Evolutionary conservation across 2,888 invertebrate species (phyloP), one percentile per base, ranked within the genome.

Genomic region (Poecilobothrus nobilitatus): DNA sequence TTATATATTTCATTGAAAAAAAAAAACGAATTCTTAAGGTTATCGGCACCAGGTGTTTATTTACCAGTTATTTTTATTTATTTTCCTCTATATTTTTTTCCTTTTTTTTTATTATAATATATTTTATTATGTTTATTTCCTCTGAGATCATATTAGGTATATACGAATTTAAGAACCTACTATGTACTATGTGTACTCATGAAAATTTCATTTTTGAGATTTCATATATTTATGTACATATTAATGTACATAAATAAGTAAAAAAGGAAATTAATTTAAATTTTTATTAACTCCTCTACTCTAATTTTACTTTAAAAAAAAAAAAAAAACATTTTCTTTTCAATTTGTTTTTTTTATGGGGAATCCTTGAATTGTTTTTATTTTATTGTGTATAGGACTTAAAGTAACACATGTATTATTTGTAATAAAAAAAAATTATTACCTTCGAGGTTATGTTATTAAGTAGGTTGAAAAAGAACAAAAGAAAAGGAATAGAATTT

Each of bases 1-100:
- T 2, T 27, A 27, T 27, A 27, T 5, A 27, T 27, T 27, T 4
- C 27, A 27, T 27, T 2, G 27, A 27, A 27, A 53, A 53, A 41
- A 15, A 41, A 12, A 12, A 41, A 41, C 4, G 9, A 27, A 27
- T 27, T 12, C 18, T 53, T 53, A 53, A 53, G 53, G 53, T 53
- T 53, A 53, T 53, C 53, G 53, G 53, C 53, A 53, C 53, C 53
- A 53, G 53, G 53, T 53, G 53, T 53, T 53, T 53, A 53, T 53
- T 53, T 53, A 53, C 53, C 18, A 18, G 15, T 12, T 18, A 18
- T 53, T 12, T 53, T 53, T 53, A 53, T 53, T 53, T n/a, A 53
- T 53, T 53, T 53, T 53, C 53, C 53, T 53, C 18, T 27, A 27
- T 27, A 27, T 5, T 27, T n/a, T n/a, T n/a, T n/a, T 27, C 5